Conservation (phyloP, 2,797 vertebrate genomes). For the Rousettus madagascariensis region DNA sequence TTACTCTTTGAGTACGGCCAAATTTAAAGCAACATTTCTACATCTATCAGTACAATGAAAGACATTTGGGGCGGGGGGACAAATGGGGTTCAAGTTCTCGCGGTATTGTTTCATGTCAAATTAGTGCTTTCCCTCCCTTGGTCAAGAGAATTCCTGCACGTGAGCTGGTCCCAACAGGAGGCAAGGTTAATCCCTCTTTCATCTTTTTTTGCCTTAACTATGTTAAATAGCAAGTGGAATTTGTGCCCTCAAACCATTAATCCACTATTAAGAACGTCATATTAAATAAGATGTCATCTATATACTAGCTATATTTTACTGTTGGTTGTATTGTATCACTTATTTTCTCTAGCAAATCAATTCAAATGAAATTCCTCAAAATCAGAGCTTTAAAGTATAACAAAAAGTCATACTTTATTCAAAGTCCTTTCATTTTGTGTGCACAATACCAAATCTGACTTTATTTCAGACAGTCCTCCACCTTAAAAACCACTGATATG, state of each 20-base stretch:
- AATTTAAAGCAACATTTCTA: conserved; percentile 6
- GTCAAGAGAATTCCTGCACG: neutral
- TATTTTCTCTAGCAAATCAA: conserved; percentile 31
- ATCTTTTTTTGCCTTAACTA: neutral
- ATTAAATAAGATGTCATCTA: neutral
- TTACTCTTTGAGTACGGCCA: neutral
- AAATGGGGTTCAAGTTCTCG: conserved; percentile 5
- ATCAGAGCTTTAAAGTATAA: neutral
- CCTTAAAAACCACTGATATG: neutral
- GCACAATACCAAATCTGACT: neutral
- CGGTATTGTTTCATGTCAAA: neutral
- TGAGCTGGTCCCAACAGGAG: neutral
- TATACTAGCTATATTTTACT: neutral
- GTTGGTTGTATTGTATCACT: neutral
- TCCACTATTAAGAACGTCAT: neutral
- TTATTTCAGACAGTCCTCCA: neutral
- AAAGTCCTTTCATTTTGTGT: neutral
- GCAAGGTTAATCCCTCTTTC: neutral
- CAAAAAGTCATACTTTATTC: neutral
- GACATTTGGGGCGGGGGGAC: neutral
- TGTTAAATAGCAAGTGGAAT: neutral
- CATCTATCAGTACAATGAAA: neutral
- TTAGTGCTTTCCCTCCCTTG: neutral
- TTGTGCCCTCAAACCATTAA: neutral
- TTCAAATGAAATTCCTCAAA: neutral